Base-by-base conservation (phyloP, 2,797 vertebrate genomes). In the Fistularia tabacaria region DNA sequence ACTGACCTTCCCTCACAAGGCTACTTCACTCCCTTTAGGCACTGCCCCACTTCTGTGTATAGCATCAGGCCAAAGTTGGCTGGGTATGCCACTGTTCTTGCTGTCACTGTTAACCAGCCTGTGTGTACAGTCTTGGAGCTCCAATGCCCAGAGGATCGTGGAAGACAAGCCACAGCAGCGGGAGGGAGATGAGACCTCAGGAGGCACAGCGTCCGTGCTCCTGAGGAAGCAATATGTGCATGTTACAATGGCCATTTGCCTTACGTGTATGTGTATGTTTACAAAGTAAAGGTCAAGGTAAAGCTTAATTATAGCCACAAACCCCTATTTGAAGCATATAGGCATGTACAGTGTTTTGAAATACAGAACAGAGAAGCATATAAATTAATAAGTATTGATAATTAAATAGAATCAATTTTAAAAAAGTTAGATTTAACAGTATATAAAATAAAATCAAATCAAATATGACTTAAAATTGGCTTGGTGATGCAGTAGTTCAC, bases 11-110 rank as follows among this genome's bases (percentile, higher is more conserved):
- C 66, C 64, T 64, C 62, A 58, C 46, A 71, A 71, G 60, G 63
- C 69, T 59, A 60, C 79, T 63, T 64, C 55, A 12, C 74, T 73
- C 59, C 76, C 82, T 80, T 57, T 38, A 67, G 80, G 79, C 79
- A 40, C 64, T 69, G 77, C 36, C 73, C 76, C 64, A 78, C 64
- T 77, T 81, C 71, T 73, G 48, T 57, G 49, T 43, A 49, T 40
- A 61, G 47, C 67, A 59, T 65, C 46, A 49, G 62, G 62, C 59
- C 45, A 46, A 51, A 54, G 60, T 37, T 50, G 45, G 12, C 54
- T 56, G 54, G 57, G 40, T 51, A 48, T 47, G 36, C 39, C 25
- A 5, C 25, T 25, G 25, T 38, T 38, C 8, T 53, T 42, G 39
- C 57, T 46, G 60, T 59, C 59, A 68, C 50, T 66, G 41, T 53